A percentile compares a stretch with the other conserved stretches of the same genome.
phyloP scores from a whole-genome alignment of 2,113 vertebrate genomes.

The Gymnobelideus leadbeateri region DNA sequence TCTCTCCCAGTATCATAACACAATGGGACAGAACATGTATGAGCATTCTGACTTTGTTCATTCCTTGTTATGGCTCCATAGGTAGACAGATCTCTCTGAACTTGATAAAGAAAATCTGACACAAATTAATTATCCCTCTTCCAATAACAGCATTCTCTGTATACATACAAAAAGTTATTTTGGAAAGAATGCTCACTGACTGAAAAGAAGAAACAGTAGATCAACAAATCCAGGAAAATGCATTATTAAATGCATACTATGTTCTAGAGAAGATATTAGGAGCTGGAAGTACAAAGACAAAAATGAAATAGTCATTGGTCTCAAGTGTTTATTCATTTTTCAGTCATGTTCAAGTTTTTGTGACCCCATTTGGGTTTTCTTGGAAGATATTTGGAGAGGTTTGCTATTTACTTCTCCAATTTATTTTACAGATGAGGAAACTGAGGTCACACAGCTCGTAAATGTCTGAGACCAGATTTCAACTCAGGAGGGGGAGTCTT shows the following conservation, averaged over 20 bases:
- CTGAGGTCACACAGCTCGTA: too few relatives aligned
- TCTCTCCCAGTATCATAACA: background rate
- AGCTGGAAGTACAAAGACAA: background rate
- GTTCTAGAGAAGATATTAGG: background rate
- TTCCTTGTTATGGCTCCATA: conserved; percentile 64
- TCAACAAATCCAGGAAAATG: background rate
- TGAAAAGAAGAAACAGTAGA: conserved; percentile 54
- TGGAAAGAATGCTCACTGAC: conserved; percentile 64
- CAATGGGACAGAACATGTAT: background rate
- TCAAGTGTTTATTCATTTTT: too few relatives aligned
- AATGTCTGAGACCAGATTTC: background rate
- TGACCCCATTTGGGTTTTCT: too few relatives aligned
- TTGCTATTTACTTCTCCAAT: too few relatives aligned
- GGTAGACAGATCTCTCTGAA: conserved; percentile 61
- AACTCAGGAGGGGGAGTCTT: background rate
- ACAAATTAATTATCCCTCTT: conserved; percentile 63
- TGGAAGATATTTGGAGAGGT: too few relatives aligned
- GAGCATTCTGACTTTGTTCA: conserved; percentile 60
- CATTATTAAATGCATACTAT: background rate
- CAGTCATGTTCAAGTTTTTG: too few relatives aligned
- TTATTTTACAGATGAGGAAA: too few relatives aligned
- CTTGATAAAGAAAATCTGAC: conserved; percentile 73
- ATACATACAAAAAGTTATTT: conserved; percentile 70
- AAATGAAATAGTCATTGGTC: background rate
- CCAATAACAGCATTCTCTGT: conserved; percentile 51